Percentiles rank a stretch among this genome's conserved stretches.
These are phyloP conservation scores for Lytechinus pictus DNA, from an alignment of 35 echinoderm and acorn worm genomes.

Conservation along the genomic window DNA sequence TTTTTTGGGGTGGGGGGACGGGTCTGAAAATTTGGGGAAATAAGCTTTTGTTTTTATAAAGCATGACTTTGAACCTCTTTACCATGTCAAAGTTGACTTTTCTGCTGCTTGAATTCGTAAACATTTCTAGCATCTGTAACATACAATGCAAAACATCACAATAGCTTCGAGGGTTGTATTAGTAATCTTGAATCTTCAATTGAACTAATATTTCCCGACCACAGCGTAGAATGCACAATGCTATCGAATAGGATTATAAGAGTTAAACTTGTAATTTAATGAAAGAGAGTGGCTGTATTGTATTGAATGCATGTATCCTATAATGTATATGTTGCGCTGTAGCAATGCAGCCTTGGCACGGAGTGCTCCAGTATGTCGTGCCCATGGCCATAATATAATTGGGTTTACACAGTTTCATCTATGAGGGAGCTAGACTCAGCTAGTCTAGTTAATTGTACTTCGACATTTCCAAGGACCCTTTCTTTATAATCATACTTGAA, in stretches of 20 bases:
- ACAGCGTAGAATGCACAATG: too few species aligned
- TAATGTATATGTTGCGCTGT: background rate
- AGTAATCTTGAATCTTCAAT: too few species aligned
- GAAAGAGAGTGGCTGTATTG: background rate
- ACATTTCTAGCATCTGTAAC: too few species aligned
- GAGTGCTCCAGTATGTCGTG: background rate
- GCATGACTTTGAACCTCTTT: too few species aligned
- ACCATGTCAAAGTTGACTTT: too few species aligned
- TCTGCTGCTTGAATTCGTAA: too few species aligned
- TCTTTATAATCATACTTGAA: background rate
- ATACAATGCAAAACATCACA: too few species aligned
- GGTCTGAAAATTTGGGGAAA: too few species aligned
- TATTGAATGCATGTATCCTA: background rate
- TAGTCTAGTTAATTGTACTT: background rate
- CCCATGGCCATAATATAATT: conserved; percentile 17
- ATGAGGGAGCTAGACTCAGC: background rate
- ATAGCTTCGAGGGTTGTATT: too few species aligned
- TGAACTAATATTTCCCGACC: too few species aligned
- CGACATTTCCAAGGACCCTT: background rate
- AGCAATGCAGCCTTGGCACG: background rate
- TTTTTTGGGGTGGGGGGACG: too few species aligned
- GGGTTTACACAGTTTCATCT: background rate
- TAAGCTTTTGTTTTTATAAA: too few species aligned
- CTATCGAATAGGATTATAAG: background rate
- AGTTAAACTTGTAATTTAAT: background rate